Conservation (phyloP, 2,888 invertebrate genomes). For the Strigamia transsilvanica region DNA sequence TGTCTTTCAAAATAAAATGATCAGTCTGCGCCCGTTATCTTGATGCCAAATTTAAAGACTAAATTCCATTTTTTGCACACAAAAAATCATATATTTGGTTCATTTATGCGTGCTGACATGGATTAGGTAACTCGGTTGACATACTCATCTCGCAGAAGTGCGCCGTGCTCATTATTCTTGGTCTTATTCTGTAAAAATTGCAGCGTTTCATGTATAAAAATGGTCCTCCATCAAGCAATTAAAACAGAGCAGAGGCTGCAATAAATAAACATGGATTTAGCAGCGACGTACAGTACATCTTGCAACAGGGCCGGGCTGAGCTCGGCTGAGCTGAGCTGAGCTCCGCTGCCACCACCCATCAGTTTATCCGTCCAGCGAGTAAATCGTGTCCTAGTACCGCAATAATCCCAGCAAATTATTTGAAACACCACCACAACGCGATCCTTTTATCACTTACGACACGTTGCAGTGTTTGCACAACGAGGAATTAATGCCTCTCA, state of each 20-base stretch:
- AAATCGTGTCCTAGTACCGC: not conserved
- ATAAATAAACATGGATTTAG: constrained; percentile 12
- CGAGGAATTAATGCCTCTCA: too few species aligned
- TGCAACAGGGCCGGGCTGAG: not conserved
- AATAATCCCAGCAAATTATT: not conserved
- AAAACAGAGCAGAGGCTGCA: not conserved
- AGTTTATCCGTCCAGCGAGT: not conserved
- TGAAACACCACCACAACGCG: not conserved
- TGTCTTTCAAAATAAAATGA: too few species aligned
- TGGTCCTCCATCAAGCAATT: not conserved
- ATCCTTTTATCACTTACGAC: not conserved
- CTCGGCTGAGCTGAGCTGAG: not conserved
- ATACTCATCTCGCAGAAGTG: too few species aligned
- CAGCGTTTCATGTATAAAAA: not conserved
- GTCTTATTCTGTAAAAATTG: too few species aligned
- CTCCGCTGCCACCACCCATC: not conserved
- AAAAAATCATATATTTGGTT: too few species aligned
- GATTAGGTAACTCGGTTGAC: too few species aligned
- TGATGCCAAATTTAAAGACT: too few species aligned
- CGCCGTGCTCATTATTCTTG: too few species aligned
- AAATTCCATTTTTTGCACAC: too few species aligned
- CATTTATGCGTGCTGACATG: too few species aligned
- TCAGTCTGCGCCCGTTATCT: too few species aligned
- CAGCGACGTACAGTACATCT: not conserved
- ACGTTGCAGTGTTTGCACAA: not conserved